phyloP scores from a whole-genome alignment of 2,888 invertebrate species.

The Mechanitis messenoides region DNA sequence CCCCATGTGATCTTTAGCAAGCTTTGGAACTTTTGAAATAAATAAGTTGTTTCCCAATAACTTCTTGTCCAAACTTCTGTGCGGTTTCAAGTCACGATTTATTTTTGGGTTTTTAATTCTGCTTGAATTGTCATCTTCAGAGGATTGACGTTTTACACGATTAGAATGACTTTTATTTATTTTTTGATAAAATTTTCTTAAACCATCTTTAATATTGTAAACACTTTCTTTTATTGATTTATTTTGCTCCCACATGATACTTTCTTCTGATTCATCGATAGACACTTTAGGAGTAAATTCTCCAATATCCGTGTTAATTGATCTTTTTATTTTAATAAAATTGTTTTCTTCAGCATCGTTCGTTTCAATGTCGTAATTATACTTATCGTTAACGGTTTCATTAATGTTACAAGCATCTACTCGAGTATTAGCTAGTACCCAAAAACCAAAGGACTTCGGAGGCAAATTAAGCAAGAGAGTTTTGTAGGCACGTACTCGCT shows the following conservation, averaged over 20 bases:
- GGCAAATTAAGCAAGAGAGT: constrained; percentile 78
- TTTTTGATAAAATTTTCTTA: constrained; percentile 39
- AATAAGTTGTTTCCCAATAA: constrained; percentile 13
- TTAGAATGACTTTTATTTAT: constrained; percentile 28
- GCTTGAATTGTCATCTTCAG: constrained; percentile 25
- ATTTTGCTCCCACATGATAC: constrained; percentile 32
- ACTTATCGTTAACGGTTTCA: constrained; percentile 32
- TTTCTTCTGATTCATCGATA: constrained; percentile 33
- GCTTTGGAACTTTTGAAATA: constrained; percentile 7
- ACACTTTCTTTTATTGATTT: constrained; percentile 40
- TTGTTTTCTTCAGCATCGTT: constrained; percentile 30
- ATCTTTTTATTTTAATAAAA: constrained; percentile 41
- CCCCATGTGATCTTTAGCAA: constrained; percentile 16
- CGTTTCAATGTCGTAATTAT: constrained; percentile 27
- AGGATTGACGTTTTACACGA: constrained; percentile 41
- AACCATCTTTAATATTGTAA: constrained; percentile 43
- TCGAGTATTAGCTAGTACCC: constrained; percentile 82
- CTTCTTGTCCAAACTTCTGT: constrained; percentile 21
- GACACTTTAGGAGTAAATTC: constrained; percentile 17
- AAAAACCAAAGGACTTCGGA: constrained; percentile 83
- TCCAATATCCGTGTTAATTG: constrained; percentile 26
- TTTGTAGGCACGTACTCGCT: constrained; percentile 68
- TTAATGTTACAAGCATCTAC: constrained; percentile 73
- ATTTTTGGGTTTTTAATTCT: constrained; percentile 24
- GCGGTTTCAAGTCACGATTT: constrained; percentile 29